Conservation (phyloP, 2,113 vertebrate genomes). For the Hymenochirus boettgeri region DNA sequence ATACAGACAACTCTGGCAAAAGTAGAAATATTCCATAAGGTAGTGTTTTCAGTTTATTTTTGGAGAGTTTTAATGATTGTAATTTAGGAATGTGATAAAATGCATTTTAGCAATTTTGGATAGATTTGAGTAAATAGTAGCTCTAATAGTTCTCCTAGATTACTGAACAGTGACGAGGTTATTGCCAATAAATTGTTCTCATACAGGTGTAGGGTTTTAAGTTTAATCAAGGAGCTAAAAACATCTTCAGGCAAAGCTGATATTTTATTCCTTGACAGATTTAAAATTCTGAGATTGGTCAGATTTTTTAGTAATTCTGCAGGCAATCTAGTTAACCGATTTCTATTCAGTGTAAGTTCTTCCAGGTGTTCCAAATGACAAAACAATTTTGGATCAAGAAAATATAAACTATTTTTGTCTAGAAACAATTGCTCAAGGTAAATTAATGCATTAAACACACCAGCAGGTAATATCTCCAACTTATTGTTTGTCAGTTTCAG, state of each 20-base stretch:
- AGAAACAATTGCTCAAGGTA: conserved; percentile 68
- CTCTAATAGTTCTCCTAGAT: conserved; percentile 60
- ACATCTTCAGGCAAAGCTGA: conserved; percentile 60
- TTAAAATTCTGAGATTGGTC: conserved; percentile 60
- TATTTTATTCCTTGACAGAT: conserved; percentile 72
- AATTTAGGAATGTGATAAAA: conserved; percentile 69
- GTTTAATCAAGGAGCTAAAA: conserved; percentile 63
- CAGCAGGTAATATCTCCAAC: conserved; percentile 60
- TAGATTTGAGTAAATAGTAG: conserved; percentile 69
- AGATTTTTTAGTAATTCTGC: conserved; percentile 59
- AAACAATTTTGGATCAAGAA: conserved; percentile 58
- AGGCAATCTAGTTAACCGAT: conserved; percentile 58
- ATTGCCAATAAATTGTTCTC: conserved; percentile 65
- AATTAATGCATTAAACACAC: conserved; percentile 59
- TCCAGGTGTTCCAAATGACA: conserved; percentile 55
- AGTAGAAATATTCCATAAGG: conserved; percentile 71
- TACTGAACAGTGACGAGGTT: conserved; percentile 60
- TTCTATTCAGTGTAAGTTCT: conserved; percentile 67
- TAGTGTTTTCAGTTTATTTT: conserved; percentile 66
- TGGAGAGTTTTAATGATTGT: conserved; percentile 59
- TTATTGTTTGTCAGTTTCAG: conserved; percentile 67
- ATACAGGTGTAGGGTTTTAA: conserved; percentile 63
- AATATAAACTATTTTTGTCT: conserved; percentile 61
- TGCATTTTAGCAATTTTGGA: conserved; percentile 61
- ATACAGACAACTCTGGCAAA: conserved; percentile 57